Evolutionary conservation across 2,113 vertebrate species (phyloP), one percentile per base, ranked within the genome.

Genomic region (Galbula dea): DNA sequence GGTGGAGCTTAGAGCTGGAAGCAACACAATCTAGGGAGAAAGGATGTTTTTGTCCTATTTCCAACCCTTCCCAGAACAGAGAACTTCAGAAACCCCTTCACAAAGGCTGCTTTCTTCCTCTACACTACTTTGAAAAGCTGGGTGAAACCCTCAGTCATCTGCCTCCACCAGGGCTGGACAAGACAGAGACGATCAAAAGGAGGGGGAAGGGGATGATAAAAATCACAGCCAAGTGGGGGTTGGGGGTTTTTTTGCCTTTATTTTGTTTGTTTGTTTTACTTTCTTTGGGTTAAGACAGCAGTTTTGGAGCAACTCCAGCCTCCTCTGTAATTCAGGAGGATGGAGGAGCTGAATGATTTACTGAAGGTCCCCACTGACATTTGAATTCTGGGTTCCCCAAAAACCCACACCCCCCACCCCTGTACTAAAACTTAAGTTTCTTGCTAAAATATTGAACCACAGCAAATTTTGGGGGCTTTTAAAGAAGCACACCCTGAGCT

Each of bases 41-140:
- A 96, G 96, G 96, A 94, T 72, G 86, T 89, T 94, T 92, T 76
- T 96, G 94, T 95, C 92, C 92, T 79, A 90, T 88, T 90, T 86
- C 94, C 90, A 94, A 81, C 73, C 86, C 65, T 43, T 51, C 90
- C 86, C 92, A 82, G 90, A 93, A 94, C 90, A 94, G 95, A 94
- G 94, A 55, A 49, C 88, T 71, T 93, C 83, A 95, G 89, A 96
- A 46, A 89, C 15, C 49, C 78, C 78, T 45, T 68, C 12, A 95
- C 94, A 94, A 96, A 94, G 90, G 92, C 83, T 3, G 61, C 94
- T 94, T 96, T 94, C 84, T 96, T 86, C 86, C 81, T 65, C 51
- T 12, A 7, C 8, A 4, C 41, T 15, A 11, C 92, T 89, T 7
- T 27, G 82, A 51, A 76, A 87, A 62, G 90, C 81, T 10, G 94